These are phyloP conservation scores for Anser brachyrhynchus DNA, from an alignment of 2,113 vertebrate genomes.

Conservation along the genomic window DNA sequence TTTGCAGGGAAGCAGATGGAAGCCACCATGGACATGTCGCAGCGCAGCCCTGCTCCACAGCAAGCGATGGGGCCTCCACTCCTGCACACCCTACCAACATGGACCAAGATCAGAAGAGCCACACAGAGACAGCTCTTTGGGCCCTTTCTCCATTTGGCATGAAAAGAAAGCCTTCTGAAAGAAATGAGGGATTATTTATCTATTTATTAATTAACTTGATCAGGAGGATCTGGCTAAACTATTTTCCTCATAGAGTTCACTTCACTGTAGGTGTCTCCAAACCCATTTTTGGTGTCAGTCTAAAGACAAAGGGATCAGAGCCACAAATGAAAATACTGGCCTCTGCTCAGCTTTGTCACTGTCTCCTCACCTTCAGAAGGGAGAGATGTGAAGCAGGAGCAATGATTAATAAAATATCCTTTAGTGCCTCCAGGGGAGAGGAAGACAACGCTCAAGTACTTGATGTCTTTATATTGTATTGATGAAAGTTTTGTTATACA, in stretches of 20 bases:
- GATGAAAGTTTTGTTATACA: slow-evolving; percentile 30
- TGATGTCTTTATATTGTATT: not conserved
- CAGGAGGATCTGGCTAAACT: not conserved
- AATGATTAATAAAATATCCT: slow-evolving; percentile 32
- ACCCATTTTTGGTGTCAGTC: not conserved
- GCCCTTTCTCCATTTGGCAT: not conserved
- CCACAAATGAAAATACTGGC: not conserved
- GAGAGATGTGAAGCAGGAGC: not conserved
- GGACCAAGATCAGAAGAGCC: not conserved
- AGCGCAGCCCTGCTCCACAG: not conserved
- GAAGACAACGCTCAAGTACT: slow-evolving; percentile 27
- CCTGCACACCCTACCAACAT: not conserved
- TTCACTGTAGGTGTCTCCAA: not conserved
- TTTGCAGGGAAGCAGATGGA: not conserved
- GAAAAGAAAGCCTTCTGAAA: not conserved
- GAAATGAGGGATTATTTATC: not conserved
- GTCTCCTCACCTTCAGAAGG: not conserved
- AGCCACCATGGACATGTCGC: accelerated
- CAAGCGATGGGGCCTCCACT: not conserved
- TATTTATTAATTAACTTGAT: not conserved
- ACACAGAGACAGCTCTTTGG: accelerated
- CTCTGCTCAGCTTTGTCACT: not conserved
- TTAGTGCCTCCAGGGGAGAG: not conserved
- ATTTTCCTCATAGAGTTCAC: not conserved
- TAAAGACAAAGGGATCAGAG: not conserved